Percentiles rank a stretch among this genome's conserved stretches.
Evolutionary conservation across 2,888 invertebrate genomes (phyloP).

Genomic region (Branchellion lobata): DNA sequence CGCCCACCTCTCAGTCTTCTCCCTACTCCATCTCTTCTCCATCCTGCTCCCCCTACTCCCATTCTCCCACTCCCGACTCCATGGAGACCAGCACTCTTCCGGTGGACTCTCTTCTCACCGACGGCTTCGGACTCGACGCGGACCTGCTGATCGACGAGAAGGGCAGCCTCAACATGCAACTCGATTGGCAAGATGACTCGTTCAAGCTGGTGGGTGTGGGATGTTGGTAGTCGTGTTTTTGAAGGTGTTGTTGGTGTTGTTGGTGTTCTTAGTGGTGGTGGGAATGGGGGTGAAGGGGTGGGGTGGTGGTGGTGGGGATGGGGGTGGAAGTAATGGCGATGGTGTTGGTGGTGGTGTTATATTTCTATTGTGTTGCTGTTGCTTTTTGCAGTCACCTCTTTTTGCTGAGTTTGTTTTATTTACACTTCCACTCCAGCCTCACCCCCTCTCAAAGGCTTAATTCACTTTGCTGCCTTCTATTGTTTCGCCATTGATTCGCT

Average conservation of each 20-base stretch:
- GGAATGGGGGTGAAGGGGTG: no score
- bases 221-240: no score
- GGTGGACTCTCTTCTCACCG: constrained; percentile 32
- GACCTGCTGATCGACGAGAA: constrained; percentile 43
- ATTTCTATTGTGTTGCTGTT: neutral
- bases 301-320: no score
- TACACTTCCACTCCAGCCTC: no score
- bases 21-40: neutral
- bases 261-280: no score
- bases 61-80: neutral
- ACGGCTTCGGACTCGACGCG: constrained; percentile 45
- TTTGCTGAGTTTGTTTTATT: no score
- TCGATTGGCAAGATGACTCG: constrained; percentile 33
- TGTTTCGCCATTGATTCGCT: no score
- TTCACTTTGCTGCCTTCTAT: no score
- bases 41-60: neutral
- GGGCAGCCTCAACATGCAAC: constrained; percentile 19
- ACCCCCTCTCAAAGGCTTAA: no score
- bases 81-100: neutral
- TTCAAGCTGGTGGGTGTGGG: constrained; percentile 24
- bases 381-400: neutral
- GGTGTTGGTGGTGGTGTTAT: no score
- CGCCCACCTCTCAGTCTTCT: neutral
- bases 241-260: no score
- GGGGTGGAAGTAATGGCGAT: no score